These are phyloP conservation scores for Andrena bicolor DNA, from an alignment of 2,888 invertebrate genomes.

Conservation along the genomic window DNA sequence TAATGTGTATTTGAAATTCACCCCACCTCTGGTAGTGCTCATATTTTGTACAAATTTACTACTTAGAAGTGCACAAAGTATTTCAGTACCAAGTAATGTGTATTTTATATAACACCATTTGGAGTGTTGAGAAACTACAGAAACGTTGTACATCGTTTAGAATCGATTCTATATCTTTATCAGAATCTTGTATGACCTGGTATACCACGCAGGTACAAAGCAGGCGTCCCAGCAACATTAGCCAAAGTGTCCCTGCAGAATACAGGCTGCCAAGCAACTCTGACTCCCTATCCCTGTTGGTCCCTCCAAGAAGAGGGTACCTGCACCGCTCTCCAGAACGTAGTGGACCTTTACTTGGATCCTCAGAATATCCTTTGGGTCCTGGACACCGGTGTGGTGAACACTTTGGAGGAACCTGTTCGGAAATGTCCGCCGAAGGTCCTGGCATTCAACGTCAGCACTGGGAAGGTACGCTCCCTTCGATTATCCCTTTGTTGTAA, in stretches of 20 bases:
- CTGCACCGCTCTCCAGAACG: constrained; percentile 90
- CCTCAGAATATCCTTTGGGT: constrained; percentile 87
- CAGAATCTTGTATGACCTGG: no score
- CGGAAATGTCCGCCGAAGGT: constrained; percentile 88
- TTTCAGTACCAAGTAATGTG: no score
- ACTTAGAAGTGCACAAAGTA: no score
- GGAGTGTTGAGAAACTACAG: no score
- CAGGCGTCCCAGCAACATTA: constrained; percentile 88
- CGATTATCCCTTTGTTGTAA: not conserved
- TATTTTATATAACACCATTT: no score
- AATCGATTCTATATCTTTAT: no score
- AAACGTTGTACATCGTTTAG: no score
- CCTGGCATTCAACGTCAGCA: constrained; percentile 87
- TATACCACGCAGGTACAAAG: constrained; percentile 84
- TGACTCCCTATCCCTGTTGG: constrained; percentile 89
- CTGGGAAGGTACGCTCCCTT: constrained; percentile 85
- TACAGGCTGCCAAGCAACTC: constrained; percentile 85
- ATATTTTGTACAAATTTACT: no score
- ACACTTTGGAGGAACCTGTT: constrained; percentile 87
- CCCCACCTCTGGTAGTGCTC: no score
- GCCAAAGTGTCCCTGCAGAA: constrained; percentile 86
- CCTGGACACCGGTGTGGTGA: constrained; percentile 87
- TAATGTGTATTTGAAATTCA: no score
- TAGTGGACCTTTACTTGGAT: constrained; percentile 88
- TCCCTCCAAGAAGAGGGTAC: constrained; percentile 90